phyloP scores from a whole-genome alignment of 2,888 invertebrate genomes.

The Erannis defoliaria region DNA sequence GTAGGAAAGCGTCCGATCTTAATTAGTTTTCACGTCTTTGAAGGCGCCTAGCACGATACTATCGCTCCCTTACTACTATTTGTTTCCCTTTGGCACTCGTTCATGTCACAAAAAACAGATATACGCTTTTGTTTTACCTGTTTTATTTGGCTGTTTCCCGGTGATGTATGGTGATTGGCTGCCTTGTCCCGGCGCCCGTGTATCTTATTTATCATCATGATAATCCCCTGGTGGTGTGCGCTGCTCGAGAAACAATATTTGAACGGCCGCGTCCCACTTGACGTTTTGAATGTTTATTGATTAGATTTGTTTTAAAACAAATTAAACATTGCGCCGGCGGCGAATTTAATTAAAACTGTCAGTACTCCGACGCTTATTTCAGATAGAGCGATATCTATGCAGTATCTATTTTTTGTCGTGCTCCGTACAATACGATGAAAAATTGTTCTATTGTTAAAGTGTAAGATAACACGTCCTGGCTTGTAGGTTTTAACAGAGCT shows the following conservation, averaged over 20 bases:
- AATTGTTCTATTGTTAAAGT: slow-evolving; percentile 76
- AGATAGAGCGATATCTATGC: slow-evolving; percentile 64
- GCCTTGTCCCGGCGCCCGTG: slow-evolving; percentile 77
- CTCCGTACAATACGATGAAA: slow-evolving; percentile 64
- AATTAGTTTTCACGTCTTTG: slow-evolving; percentile 86
- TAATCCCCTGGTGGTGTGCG: slow-evolving; percentile 70
- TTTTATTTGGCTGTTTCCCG: slow-evolving; percentile 78
- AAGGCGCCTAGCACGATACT: slow-evolving; percentile 83
- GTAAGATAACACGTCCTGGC: slow-evolving; percentile 69
- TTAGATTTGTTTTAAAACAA: slow-evolving; percentile 77
- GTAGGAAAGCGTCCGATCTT: slow-evolving; percentile 85
- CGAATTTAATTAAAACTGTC: slow-evolving; percentile 75
- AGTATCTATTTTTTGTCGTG: slow-evolving; percentile 66
- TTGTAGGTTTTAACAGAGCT: slow-evolving; percentile 72
- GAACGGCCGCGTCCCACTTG: slow-evolving; percentile 68
- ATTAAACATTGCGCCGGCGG: slow-evolving; percentile 71
- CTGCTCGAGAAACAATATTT: slow-evolving; percentile 78
- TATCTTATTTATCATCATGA: slow-evolving; percentile 84
- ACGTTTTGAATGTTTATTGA: slow-evolving; percentile 77
- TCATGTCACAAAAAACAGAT: slow-evolving; percentile 70
- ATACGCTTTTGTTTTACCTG: slow-evolving; percentile 77
- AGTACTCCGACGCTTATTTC: slow-evolving; percentile 57
- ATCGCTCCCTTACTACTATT: slow-evolving; percentile 84
- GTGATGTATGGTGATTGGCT: slow-evolving; percentile 86
- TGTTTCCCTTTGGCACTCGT: slow-evolving; percentile 82